These are phyloP conservation scores for Archilochus colubris DNA, from an alignment of 2,113 vertebrate species.

Conservation along the genomic window DNA sequence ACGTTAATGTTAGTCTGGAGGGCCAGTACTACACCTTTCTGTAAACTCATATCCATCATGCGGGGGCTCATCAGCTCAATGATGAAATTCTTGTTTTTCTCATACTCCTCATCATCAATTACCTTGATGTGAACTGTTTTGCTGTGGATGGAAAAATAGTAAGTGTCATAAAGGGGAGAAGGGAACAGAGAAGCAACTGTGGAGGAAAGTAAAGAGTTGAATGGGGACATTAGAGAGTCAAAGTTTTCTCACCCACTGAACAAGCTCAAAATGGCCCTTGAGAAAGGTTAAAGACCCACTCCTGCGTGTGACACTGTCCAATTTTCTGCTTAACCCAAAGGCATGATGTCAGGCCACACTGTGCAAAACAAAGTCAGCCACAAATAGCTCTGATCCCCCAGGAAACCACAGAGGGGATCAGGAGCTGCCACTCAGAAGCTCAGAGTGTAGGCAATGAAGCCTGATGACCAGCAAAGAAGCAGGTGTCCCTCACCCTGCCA, in stretches of 20 bases:
- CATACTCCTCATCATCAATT: conserved; percentile 89
- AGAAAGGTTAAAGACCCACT: not conserved
- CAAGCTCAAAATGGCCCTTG: not conserved
- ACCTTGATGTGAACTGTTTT: conserved; percentile 88
- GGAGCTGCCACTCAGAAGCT: not conserved
- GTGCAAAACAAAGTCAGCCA: not conserved
- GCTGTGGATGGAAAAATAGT: conserved; percentile 86
- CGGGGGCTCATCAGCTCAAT: conserved; percentile 85
- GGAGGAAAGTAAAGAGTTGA: conserved; percentile 43
- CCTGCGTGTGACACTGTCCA: not conserved
- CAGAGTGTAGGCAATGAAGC: not conserved
- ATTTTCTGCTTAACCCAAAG: not conserved
- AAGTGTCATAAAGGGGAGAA: conserved; percentile 77
- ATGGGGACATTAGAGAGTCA: conserved; percentile 57
- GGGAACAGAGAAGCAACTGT: conserved; percentile 53
- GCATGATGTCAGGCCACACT: not conserved
- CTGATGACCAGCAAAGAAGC: not conserved
- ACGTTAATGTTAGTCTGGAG: conserved; percentile 76
- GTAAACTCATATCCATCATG: conserved; percentile 89
- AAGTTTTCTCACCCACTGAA: conserved; percentile 56
- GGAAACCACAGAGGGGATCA: not conserved
- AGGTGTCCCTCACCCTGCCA: not conserved
- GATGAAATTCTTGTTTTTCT: conserved; percentile 89
- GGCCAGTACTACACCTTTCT: conserved; percentile 88
- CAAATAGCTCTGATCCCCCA: not conserved